Conservation (phyloP, 2,888 invertebrate genomes). For the Eristalinus sepulchralis region DNA sequence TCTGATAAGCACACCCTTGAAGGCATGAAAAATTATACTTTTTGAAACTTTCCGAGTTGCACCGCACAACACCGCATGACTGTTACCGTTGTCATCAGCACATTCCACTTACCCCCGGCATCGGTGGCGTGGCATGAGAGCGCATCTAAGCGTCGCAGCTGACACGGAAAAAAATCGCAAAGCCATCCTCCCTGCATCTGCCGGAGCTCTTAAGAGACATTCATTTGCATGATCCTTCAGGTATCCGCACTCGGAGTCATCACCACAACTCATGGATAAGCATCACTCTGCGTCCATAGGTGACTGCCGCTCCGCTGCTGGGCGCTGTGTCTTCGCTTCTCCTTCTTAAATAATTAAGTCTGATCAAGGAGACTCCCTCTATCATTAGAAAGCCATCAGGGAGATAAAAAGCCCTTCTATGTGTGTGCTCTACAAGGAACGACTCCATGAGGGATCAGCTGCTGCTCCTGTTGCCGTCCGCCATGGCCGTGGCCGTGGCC, state of each 20-base stretch:
- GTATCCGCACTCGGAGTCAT: conserved; percentile 25
- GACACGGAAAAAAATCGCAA: not conserved
- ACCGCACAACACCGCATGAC: not conserved
- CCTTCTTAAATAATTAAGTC: conserved; percentile 46
- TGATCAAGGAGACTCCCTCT: conserved; percentile 45
- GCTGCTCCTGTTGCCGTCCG: conserved; percentile 13
- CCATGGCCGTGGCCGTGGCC: conserved; percentile 5
- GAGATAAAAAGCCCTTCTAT: conserved; percentile 37
- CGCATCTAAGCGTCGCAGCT: not conserved
- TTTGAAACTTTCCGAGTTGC: conserved; percentile 41
- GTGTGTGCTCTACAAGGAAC: conserved; percentile 39
- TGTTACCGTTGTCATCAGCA: conserved; percentile 59
- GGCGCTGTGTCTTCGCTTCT: conserved; percentile 6
- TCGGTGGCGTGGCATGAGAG: not conserved
- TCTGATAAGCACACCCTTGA: conserved; percentile 64
- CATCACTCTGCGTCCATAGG: conserved; percentile 40
- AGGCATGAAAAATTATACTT: conserved; percentile 67
- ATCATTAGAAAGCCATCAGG: conserved; percentile 70
- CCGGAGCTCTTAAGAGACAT: conserved; percentile 41
- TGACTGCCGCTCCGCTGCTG: not conserved
- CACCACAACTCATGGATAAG: conserved; percentile 61
- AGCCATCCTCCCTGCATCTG: not conserved
- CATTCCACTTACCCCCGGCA: conserved; percentile 39
- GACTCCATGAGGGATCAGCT: conserved; percentile 44
- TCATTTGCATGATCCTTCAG: conserved; percentile 59